Conservation (phyloP, 1,140 invertebrate genomes). For the Vollenhovia emeryi region DNA sequence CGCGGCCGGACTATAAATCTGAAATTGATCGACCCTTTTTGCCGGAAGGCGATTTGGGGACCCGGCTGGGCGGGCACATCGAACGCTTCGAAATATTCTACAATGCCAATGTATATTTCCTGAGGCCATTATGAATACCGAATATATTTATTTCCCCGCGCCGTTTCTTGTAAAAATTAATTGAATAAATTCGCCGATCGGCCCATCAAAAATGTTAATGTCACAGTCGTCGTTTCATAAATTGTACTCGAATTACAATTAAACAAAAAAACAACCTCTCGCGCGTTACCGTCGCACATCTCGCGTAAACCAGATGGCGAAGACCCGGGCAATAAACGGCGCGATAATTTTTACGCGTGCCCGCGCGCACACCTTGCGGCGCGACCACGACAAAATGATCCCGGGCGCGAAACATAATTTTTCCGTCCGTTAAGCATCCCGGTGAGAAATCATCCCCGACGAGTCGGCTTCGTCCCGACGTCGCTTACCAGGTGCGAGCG, state of each 20-base stretch:
- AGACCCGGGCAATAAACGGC: background rate
- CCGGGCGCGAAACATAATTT: conserved; percentile 30
- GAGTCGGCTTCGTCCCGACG: conserved; percentile 29
- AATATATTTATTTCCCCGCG: conserved; percentile 15
- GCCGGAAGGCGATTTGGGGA: conserved; percentile 73
- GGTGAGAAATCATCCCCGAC: conserved; percentile 62
- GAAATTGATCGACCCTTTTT: conserved; percentile 81
- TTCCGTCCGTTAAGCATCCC: conserved; percentile 52
- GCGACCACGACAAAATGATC: conserved; percentile 15
- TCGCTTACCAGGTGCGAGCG: conserved; percentile 66
- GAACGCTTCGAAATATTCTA: background rate
- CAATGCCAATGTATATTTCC: background rate
- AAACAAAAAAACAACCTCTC: background rate
- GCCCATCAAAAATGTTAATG: background rate
- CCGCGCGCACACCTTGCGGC: conserved; percentile 14
- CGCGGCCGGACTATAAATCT: conserved; percentile 80
- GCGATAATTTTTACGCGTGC: conserved; percentile 31
- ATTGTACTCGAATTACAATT: background rate
- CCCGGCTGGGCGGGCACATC: background rate
- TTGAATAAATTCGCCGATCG: background rate
- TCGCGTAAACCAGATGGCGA: conserved; percentile 14
- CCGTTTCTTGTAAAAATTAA: background rate
- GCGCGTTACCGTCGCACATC: background rate
- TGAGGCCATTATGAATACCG: conserved; percentile 36
- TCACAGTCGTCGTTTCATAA: background rate